Evolutionary conservation across 2,888 invertebrate genomes (phyloP).

Genomic region (Hanleya hanleyi): DNA sequence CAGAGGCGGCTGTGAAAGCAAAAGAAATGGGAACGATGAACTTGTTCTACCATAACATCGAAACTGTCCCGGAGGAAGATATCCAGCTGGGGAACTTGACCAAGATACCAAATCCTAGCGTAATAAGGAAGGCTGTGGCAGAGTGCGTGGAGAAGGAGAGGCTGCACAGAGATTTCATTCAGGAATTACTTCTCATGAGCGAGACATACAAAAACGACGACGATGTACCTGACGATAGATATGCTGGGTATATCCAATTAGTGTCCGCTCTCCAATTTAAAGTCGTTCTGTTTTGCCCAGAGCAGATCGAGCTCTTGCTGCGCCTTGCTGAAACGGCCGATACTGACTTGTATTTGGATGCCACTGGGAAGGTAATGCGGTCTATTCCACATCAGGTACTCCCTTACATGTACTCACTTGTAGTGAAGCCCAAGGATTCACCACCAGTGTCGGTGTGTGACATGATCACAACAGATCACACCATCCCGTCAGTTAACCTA

Average conservation of each 20-base stretch:
- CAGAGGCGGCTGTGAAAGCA: neutral
- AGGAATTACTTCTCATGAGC: neutral
- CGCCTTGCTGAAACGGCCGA: neutral
- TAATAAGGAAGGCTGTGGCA: conserved; percentile 10
- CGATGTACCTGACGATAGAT: conserved; percentile 4
- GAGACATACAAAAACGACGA: conserved; percentile 5
- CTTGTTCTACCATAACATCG: conserved; percentile 4
- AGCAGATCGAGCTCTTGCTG: neutral
- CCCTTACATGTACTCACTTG: conserved; percentile 21
- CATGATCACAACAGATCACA: conserved; percentile 18
- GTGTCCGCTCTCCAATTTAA: neutral
- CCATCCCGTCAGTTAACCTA: neutral
- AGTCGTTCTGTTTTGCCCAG: neutral
- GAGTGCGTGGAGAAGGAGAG: conserved; percentile 1
- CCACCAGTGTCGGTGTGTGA: conserved; percentile 17
- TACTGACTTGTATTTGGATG: conserved; percentile 18
- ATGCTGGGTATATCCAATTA: conserved; percentile 14
- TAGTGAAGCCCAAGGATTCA: conserved; percentile 16
- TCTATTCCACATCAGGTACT: conserved; percentile 9
- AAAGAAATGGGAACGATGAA: neutral
- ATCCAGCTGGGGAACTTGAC: neutral
- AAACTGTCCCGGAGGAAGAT: neutral
- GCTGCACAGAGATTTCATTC: neutral
- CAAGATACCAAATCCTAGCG: neutral
- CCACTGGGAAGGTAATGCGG: conserved; percentile 19